phyloP scores from a whole-genome alignment of 2,113 vertebrate species.

The Lophochroa leadbeateri region DNA sequence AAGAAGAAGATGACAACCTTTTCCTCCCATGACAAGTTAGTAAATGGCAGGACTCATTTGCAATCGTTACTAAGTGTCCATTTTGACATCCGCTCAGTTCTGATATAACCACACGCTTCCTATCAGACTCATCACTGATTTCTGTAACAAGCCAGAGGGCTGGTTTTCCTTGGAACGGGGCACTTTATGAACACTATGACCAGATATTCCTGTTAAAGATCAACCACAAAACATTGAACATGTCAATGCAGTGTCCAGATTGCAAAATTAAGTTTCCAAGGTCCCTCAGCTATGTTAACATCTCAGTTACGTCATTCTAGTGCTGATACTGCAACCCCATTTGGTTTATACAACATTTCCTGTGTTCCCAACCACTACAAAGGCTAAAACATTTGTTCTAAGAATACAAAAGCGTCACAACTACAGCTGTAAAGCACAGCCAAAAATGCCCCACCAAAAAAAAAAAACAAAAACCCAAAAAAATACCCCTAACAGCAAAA shows the following conservation, averaged over 20 bases:
- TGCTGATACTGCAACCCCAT: neutral
- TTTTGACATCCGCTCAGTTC: neutral
- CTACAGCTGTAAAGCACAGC: neutral
- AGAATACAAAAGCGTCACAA: neutral
- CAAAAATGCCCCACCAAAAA: neutral
- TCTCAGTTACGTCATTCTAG: fast-evolving
- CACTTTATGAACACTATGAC: neutral
- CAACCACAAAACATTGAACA: neutral
- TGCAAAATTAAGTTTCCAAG: neutral
- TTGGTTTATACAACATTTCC: neutral
- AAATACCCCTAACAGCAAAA: neutral
- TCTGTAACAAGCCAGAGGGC: neutral
- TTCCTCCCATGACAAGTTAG: neutral
- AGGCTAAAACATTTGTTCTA: neutral
- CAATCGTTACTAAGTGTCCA: neutral
- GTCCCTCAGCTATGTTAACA: neutral
- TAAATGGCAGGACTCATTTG: neutral
- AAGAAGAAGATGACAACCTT: neutral
- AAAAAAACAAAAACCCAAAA: neutral
- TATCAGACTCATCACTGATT: neutral
- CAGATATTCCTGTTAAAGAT: neutral
- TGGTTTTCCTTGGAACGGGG: neutral
- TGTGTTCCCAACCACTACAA: neutral
- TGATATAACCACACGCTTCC: neutral
- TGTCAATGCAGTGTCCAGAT: neutral